Evolutionary conservation across 2,888 invertebrate species (phyloP).

Genomic region (Buathra laborator): DNA sequence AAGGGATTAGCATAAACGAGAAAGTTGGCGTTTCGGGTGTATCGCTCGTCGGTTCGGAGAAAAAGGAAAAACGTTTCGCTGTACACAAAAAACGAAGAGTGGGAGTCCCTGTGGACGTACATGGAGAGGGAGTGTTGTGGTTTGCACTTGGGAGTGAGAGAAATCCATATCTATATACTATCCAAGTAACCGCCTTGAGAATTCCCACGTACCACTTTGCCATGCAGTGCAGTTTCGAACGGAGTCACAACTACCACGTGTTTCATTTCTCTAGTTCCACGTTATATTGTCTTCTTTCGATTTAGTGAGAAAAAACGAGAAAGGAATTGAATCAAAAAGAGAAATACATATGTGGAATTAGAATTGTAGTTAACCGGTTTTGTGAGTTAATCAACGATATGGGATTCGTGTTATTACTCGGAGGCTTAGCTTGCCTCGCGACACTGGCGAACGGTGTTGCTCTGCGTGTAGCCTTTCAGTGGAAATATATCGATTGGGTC

Average conservation of each 20-base stretch:
- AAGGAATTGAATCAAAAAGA: no score
- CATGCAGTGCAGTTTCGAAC: constrained; percentile 74
- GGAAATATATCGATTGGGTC: constrained; percentile 83
- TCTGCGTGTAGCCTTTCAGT: constrained; percentile 78
- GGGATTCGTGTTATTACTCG: constrained; percentile 19
- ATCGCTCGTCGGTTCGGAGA: constrained; percentile 37
- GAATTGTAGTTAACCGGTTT: background rate
- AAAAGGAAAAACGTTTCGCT: constrained; percentile 41
- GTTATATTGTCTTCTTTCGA: background rate
- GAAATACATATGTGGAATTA: background rate
- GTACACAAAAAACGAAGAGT: constrained; percentile 27
- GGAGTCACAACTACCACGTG: constrained; percentile 56
- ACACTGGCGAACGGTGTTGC: constrained; percentile 63
- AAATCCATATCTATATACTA: constrained; percentile 30
- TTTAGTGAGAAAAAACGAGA: background rate
- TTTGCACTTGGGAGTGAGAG: constrained; percentile 61
- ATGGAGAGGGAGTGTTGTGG: constrained; percentile 68
- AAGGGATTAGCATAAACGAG: constrained; percentile 76
- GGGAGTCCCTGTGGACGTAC: constrained; percentile 24
- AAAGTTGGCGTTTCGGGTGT: constrained; percentile 72
- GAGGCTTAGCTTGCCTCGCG: constrained; percentile 54
- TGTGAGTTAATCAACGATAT: constrained; percentile 38
- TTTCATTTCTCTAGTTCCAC: constrained; percentile 2
- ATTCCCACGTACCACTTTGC: constrained; percentile 69
- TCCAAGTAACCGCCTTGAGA: constrained; percentile 63